phyloP scores from a whole-genome alignment of 64 coral and sea anemone genomes.

The Exaiptasia diaphana region DNA sequence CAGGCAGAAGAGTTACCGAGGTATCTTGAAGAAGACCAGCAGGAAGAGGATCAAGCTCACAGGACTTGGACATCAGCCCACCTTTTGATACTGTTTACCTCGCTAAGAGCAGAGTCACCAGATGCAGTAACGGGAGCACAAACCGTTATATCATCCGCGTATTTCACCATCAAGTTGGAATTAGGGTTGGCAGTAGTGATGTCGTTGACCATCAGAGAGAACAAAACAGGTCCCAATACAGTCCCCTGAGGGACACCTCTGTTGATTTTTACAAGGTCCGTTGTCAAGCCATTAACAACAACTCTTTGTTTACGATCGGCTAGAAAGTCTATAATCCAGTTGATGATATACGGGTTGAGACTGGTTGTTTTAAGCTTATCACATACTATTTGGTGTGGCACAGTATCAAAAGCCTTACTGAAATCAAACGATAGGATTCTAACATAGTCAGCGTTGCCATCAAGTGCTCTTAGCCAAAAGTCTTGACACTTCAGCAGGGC shows the following conservation, averaged over 20 bases:
- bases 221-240: slow-evolving; percentile 21
- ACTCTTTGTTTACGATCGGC: slow-evolving; percentile 18
- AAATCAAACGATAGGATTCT: slow-evolving; percentile 46
- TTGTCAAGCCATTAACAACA: neutral
- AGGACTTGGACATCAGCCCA: slow-evolving; percentile 28
- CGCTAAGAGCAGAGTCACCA: neutral
- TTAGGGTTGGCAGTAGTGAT: slow-evolving; percentile 17
- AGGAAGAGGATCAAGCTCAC: slow-evolving; percentile 20
- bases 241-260: slow-evolving; percentile 35
- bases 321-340: slow-evolving; percentile 27
- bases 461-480: slow-evolving; percentile 21
- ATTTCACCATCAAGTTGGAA: slow-evolving; percentile 21
- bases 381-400: slow-evolving; percentile 16
- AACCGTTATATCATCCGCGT: slow-evolving; percentile 38
- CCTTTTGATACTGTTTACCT: slow-evolving; percentile 31
- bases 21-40: neutral
- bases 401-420: slow-evolving; percentile 28
- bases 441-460: slow-evolving; percentile 6
- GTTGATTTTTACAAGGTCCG: slow-evolving; percentile 1
- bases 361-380: neutral
- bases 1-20: neutral
- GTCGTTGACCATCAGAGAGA: slow-evolving; percentile 40
- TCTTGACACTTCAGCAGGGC: slow-evolving; percentile 35
- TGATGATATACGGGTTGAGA: slow-evolving; percentile 37
- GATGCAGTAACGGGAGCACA: slow-evolving; percentile 3